Conservation (phyloP, 1,140 invertebrate genomes). For the Nebria ingens region DNA sequence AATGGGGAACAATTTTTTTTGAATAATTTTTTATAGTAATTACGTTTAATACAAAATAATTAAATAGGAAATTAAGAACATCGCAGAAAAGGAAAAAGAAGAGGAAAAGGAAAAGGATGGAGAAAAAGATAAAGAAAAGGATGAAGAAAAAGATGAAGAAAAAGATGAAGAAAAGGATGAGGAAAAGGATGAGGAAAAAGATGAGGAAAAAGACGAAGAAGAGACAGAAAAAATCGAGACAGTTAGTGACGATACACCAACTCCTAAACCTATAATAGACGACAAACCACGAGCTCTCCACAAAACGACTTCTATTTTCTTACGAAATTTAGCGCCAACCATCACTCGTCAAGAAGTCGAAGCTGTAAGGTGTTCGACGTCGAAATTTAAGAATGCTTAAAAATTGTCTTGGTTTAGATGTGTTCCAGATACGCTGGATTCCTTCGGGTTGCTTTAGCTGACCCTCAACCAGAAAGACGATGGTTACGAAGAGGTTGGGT, state of each 20-base stretch:
- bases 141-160: slow-evolving; percentile 33
- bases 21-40: too few species aligned
- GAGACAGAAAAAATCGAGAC: slow-evolving; percentile 27
- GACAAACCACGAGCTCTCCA: slow-evolving; percentile 64
- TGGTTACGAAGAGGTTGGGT: slow-evolving; percentile 98
- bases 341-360: slow-evolving; percentile 97
- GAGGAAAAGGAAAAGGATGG: slow-evolving; percentile 21
- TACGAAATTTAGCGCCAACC: slow-evolving; percentile 88
- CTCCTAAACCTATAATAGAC: slow-evolving; percentile 25
- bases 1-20: too few species aligned
- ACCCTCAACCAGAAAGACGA: slow-evolving; percentile 88
- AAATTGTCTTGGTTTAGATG: slow-evolving; percentile 43
- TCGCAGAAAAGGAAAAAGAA: slow-evolving; percentile 15
- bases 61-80: slow-evolving; percentile 18
- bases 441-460: slow-evolving; percentile 90
- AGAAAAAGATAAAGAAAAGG: too few species aligned
- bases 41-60: too few species aligned
- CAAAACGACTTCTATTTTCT: slow-evolving; percentile 93
- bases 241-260: slow-evolving; percentile 25
- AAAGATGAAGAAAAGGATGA: slow-evolving; percentile 35
- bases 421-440: slow-evolving; percentile 94
- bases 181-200: slow-evolving; percentile 34
- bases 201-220: slow-evolving; percentile 34
- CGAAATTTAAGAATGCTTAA: slow-evolving; percentile 8
- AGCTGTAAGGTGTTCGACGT: slow-evolving; percentile 51